Conservation (phyloP, 2,113 vertebrate genomes). For the Notechis scutatus region DNA sequence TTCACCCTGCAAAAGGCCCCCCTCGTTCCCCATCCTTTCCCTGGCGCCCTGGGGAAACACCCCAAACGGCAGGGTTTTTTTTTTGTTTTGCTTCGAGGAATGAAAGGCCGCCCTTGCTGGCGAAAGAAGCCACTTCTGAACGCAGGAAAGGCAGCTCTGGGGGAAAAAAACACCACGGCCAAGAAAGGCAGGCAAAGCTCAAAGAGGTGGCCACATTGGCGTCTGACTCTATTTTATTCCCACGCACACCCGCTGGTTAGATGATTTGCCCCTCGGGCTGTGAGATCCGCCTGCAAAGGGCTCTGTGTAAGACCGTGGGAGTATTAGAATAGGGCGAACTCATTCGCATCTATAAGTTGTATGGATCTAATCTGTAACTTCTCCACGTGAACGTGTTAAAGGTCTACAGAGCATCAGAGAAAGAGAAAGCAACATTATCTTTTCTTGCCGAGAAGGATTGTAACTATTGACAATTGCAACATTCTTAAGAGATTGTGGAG, state of each 20-base stretch:
- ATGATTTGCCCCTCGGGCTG: background rate
- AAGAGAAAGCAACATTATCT: background rate
- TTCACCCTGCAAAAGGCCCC: background rate
- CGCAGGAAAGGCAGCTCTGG: no score
- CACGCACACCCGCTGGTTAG: background rate
- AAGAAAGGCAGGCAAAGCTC: background rate
- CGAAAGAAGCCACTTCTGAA: background rate
- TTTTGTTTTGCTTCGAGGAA: background rate
- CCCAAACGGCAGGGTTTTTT: no score
- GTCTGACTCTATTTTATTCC: background rate
- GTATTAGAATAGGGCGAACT: background rate
- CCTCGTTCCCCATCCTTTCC: fast-evolving
- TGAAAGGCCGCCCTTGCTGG: background rate
- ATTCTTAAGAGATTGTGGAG: background rate
- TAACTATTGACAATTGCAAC: background rate
- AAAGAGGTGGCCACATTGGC: background rate
- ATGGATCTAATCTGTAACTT: no score
- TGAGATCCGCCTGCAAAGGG: background rate
- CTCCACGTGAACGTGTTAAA: background rate
- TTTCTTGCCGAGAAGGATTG: background rate
- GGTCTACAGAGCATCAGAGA: no score
- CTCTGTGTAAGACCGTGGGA: background rate
- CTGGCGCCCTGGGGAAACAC: background rate
- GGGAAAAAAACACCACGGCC: no score
- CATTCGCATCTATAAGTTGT: background rate